Evolutionary conservation across 1,140 invertebrate species (phyloP).

Genomic region (Monochamus saltuarius): DNA sequence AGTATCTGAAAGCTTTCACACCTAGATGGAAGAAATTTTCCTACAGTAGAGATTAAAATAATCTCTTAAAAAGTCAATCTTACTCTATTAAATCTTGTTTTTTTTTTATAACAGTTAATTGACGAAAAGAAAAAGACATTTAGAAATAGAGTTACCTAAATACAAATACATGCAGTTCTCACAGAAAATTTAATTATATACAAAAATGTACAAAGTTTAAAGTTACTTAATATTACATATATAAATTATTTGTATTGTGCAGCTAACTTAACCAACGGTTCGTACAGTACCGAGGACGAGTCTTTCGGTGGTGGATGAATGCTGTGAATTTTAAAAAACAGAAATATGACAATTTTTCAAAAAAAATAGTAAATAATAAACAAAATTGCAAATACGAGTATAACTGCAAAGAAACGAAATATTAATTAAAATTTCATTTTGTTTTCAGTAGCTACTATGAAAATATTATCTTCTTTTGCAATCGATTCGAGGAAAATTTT

Average conservation of each 20-base stretch:
- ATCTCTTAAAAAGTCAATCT: slow-evolving; percentile 21
- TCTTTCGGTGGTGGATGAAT: no score
- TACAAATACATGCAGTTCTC: slow-evolving; percentile 15
- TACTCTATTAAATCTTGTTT: background rate
- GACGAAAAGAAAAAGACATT: slow-evolving; percentile 17
- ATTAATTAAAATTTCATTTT: no score
- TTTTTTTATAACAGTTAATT: slow-evolving; percentile 14
- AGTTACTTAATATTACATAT: slow-evolving; percentile 1
- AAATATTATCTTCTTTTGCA: no score
- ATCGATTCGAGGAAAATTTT: no score
- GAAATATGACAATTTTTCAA: no score
- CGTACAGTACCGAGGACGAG: background rate
- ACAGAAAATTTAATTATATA: slow-evolving; percentile 26
- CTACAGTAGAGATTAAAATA: slow-evolving; percentile 25
- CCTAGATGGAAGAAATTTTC: slow-evolving; percentile 27
- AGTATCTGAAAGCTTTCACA: slow-evolving; percentile 17
- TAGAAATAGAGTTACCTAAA: slow-evolving; percentile 4
- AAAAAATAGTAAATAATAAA: no score
- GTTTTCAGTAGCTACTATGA: no score
- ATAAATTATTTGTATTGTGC: background rate
- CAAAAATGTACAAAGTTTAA: slow-evolving; percentile 30
- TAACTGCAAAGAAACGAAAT: no score
- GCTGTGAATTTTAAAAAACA: no score
- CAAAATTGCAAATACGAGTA: no score
- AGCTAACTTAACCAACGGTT: background rate